Evolutionary conservation across 2,113 vertebrate species (phyloP), one percentile per base, ranked within the genome.

Genomic region (Hypocryptadius cinnamomeus): DNA sequence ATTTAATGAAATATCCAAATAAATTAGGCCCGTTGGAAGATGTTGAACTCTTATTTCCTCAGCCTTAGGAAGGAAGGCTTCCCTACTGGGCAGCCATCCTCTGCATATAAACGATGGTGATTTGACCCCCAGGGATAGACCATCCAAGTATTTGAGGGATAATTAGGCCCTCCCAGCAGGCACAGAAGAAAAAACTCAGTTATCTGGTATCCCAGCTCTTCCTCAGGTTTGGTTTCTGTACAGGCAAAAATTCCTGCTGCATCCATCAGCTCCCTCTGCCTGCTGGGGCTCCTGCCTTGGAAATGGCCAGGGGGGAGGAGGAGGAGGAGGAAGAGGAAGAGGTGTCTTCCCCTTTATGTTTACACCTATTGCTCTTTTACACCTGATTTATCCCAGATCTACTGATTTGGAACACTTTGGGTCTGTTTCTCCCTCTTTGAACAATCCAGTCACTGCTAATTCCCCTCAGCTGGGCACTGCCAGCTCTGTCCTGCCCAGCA

Each of bases 271-370:
- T 50, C 27, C 68, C 21, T 89, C 37, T 37, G 11, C 53, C 60
- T 2, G 0, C 40, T 9, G 37, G 6, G 16, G 6, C 1, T 65
- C 51, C 74, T 31, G 37, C 50, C 60, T 23, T 22, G 11, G 33
- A 2, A 42, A 18, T 24, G 28, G 15, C 56, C 71, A 56, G 33
- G 4, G 1, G 39, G 16, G n/a, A 66, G 39, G 18, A 25, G 2
- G 0, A 45, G 15, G 15, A 65, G 18, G 8, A 24, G 1, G 0
- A 2, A 35, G n/a, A n/a, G n/a, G 0, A 51, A 35, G 31, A 23
- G 15, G 31, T 2, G 2, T 11, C 31, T 5, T 30, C 28, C 44
- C 70, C 17, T 50, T 31, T 20, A 6, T 3, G 2, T 23, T 27
- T 10, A 42, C 60, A 65, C 33, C 91, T 86, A 54, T 25, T 54